Evolutionary conservation across 2,797 vertebrate genomes (phyloP).

Genomic region (Artibeus lituratus): DNA sequence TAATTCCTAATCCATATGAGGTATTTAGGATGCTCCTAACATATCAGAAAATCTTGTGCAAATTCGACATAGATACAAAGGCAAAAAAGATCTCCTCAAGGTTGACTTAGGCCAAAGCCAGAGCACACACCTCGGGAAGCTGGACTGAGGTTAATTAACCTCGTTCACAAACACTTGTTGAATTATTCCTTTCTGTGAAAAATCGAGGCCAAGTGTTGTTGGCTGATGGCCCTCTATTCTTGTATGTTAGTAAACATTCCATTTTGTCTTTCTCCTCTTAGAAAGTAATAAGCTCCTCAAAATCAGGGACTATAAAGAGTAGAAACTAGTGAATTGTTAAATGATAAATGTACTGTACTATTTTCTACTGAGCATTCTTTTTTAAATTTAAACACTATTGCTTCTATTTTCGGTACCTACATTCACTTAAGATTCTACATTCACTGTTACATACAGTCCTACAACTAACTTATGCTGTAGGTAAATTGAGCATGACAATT

Average conservation of each 20-base stretch:
- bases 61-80: neutral
- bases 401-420: neutral
- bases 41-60: neutral
- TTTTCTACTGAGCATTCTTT: neutral
- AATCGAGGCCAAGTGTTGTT: neutral
- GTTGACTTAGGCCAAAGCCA: neutral
- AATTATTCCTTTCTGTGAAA: neutral
- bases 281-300: neutral
- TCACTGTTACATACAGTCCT: neutral
- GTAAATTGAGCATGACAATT: neutral
- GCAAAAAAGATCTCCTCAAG: neutral
- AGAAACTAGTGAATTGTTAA: neutral
- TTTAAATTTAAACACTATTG: neutral
- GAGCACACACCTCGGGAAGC: neutral
- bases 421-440: neutral
- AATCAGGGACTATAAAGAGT: neutral
- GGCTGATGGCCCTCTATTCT: neutral
- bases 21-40: neutral
- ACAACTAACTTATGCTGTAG: neutral
- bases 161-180: neutral
- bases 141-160: neutral
- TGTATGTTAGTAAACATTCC: neutral
- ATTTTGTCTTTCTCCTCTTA: neutral
- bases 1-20: neutral
- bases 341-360: neutral